Conservation (phyloP, 2,113 vertebrate genomes). For the Centropus bengalensis region DNA sequence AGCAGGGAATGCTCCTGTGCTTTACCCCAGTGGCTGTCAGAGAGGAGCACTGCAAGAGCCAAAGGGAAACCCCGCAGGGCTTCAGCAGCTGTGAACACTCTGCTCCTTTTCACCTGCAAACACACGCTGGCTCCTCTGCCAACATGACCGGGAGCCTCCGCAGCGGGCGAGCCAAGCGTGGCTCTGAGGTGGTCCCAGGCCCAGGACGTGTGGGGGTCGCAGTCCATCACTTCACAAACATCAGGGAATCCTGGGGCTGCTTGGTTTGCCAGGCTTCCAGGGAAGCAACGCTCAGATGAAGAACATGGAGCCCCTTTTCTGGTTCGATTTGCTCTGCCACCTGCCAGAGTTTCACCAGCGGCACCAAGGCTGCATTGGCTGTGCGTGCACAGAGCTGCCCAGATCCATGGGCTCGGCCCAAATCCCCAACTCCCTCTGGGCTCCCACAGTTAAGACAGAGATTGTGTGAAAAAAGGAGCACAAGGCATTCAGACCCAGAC, state of each 20-base stretch:
- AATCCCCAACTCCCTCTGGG: background rate
- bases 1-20: accelerated
- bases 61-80: background rate
- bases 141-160: background rate
- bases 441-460: background rate
- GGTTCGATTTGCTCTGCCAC: background rate
- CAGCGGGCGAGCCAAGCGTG: accelerated
- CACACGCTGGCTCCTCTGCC: accelerated
- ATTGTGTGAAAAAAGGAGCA: slow-evolving; percentile 34
- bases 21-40: background rate
- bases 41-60: background rate
- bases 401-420: background rate
- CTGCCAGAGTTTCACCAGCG: background rate
- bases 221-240: background rate
- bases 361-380: background rate
- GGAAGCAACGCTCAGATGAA: background rate
- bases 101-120: accelerated
- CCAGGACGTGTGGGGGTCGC: accelerated
- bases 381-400: background rate
- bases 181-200: accelerated
- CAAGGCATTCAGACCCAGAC: background rate
- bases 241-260: background rate
- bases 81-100: background rate
- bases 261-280: background rate
- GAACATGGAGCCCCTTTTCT: background rate